Evolutionary conservation across 2,113 vertebrate genomes (phyloP), one percentile per base, ranked within the genome.

Genomic region (Isurus oxyrinchus): DNA sequence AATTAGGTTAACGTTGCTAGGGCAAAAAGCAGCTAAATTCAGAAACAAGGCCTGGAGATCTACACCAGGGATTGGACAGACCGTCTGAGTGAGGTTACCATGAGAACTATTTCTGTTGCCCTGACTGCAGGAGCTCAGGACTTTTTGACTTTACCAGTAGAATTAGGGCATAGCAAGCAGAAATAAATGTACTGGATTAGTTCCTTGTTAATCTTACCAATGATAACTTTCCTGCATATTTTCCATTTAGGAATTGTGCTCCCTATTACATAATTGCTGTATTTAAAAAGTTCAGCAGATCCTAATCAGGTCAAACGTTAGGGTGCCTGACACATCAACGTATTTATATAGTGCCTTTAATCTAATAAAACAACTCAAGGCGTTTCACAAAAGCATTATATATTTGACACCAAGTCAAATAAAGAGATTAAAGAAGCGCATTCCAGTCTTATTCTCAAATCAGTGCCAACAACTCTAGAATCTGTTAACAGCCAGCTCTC

Each of bases 1-100:
- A 95, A 95, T 69, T 72, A 53, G 94, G 94, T 95, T 95, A 95
- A 66, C 25, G 94, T 95, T 95, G 94, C 94, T 95, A 67, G 66
- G 94, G 66, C 61, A 53, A 69, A 72, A 72, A 95, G 25, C 40
- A 95, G 66, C 61, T 69, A 72, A 95, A 69, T 53, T 95, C 94
- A 72, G 94, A 53, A 95, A 69, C 61, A 53, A n/a, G n/a, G 63
- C 21, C 66, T 95, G 66, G 44, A 11, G 94, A 69, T 31, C 2
- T 69, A 53, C 94, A 95, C 94, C 25, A 53, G 94, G 44, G 94
- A 72, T 72, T 72, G 94, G 66, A 53, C 40, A 72, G 63, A 69
- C 67, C 23, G 44, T 53, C 40, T 49, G 35, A 95, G 40, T 95
- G 94, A 69, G 44, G 40, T 95, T 72, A 95, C 66, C 94, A 69